A percentile compares a stretch with the other conserved stretches of the same genome.
These are phyloP conservation scores for Acanthis flammea DNA, from an alignment of 2,797 vertebrate species.

Conservation along the genomic window DNA sequence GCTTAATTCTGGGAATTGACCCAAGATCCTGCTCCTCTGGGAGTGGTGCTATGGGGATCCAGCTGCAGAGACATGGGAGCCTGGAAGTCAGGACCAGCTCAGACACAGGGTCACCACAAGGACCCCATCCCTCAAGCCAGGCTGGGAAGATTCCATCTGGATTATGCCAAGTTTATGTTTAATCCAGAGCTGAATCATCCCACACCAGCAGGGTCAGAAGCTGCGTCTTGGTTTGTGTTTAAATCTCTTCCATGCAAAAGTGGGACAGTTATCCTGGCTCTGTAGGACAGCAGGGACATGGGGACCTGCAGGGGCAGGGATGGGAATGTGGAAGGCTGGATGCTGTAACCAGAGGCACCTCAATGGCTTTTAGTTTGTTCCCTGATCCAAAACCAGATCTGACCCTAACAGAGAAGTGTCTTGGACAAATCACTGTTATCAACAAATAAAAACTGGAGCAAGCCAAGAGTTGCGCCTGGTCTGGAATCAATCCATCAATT, in stretches of 20 bases:
- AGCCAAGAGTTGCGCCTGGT: neutral
- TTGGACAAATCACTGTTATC: neutral
- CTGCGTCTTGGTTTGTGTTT: neutral
- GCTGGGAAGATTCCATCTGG: neutral
- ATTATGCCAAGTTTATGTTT: neutral
- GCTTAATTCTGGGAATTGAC: neutral
- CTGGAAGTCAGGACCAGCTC: neutral
- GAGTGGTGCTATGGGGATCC: rapidly evolving
- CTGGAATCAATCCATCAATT: neutral
- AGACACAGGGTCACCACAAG: neutral
- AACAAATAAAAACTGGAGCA: neutral
- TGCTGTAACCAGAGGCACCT: neutral
- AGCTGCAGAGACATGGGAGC: rapidly evolving
- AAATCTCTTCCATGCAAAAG: neutral
- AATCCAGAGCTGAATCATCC: neutral
- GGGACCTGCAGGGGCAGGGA: neutral
- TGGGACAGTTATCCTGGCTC: neutral
- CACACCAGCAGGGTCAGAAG: neutral
- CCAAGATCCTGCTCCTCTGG: rapidly evolving
- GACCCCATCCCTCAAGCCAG: neutral
- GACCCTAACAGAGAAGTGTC: rapidly evolving
- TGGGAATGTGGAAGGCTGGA: neutral
- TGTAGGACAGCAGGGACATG: neutral
- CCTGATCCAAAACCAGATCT: neutral
- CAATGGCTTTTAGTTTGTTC: neutral